Conservation (phyloP, 2,888 invertebrate species). For the Lysandra coridon region DNA sequence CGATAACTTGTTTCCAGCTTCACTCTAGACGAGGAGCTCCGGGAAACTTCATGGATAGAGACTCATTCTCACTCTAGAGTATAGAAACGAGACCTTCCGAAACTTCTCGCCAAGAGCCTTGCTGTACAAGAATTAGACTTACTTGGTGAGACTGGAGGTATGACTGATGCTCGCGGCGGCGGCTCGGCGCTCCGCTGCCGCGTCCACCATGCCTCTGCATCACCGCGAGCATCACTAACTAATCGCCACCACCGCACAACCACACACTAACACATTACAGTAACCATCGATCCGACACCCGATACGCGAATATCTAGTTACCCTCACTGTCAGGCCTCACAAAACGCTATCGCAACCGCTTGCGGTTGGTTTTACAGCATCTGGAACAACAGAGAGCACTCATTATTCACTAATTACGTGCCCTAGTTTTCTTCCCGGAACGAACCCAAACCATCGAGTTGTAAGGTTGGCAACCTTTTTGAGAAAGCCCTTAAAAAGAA, state of each 20-base stretch:
- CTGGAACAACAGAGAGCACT: constrained; percentile 27
- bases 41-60: neutral
- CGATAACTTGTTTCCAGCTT: too few species aligned
- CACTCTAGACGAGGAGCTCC: neutral
- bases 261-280: constrained; percentile 54
- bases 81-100: neutral
- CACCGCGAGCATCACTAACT: constrained; percentile 75
- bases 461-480: too few species aligned
- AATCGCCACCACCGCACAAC: constrained; percentile 60
- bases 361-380: constrained; percentile 11
- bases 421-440: neutral
- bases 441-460: too few species aligned
- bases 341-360: constrained; percentile 26
- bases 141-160: constrained; percentile 73
- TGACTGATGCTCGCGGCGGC: constrained; percentile 67
- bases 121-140: constrained; percentile 46
- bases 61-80: neutral
- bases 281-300: constrained; percentile 49
- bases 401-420: neutral
- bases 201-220: constrained; percentile 80
- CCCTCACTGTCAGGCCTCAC: constrained; percentile 25
- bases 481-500: too few species aligned
- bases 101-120: neutral
- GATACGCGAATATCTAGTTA: constrained; percentile 49
- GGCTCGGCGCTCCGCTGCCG: constrained; percentile 77